Evolutionary conservation across 2,113 vertebrate species (phyloP).

Genomic region (Dipodomys spectabilis): DNA sequence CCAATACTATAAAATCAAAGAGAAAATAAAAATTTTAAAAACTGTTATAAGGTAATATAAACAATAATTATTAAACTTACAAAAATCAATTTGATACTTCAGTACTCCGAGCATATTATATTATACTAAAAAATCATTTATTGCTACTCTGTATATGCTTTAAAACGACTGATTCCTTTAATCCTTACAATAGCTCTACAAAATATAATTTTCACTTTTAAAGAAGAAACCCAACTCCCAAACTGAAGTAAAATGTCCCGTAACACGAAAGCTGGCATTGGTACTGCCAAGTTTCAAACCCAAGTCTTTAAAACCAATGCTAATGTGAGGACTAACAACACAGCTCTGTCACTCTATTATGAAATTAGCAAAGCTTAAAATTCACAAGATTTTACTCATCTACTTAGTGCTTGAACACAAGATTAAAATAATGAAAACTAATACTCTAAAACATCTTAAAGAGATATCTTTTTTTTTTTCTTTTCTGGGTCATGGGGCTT

Average conservation of each 20-base stretch:
- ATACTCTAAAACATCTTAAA: slow-evolving; percentile 28
- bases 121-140: slow-evolving; percentile 43
- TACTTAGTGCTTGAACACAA: background rate
- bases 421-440: slow-evolving; percentile 49
- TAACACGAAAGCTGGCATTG: background rate
- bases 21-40: slow-evolving; percentile 53
- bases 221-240: background rate
- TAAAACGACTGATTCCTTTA: slow-evolving; percentile 37
- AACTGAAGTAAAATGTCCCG: slow-evolving; percentile 18
- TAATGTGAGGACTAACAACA: background rate
- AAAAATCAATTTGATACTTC: background rate
- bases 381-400: slow-evolving; percentile 35
- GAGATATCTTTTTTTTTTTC: background rate
- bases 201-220: slow-evolving; percentile 29
- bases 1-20: slow-evolving; percentile 89
- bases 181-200: slow-evolving; percentile 37
- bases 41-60: slow-evolving; percentile 6
- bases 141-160: background rate
- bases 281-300: slow-evolving; percentile 10
- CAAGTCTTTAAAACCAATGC: background rate
- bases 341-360: background rate
- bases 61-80: background rate
- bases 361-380: background rate
- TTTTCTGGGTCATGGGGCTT: too few relatives aligned
- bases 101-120: background rate